Evolutionary conservation across 2,113 vertebrate genomes (phyloP).

Genomic region (Trinectes maculatus): DNA sequence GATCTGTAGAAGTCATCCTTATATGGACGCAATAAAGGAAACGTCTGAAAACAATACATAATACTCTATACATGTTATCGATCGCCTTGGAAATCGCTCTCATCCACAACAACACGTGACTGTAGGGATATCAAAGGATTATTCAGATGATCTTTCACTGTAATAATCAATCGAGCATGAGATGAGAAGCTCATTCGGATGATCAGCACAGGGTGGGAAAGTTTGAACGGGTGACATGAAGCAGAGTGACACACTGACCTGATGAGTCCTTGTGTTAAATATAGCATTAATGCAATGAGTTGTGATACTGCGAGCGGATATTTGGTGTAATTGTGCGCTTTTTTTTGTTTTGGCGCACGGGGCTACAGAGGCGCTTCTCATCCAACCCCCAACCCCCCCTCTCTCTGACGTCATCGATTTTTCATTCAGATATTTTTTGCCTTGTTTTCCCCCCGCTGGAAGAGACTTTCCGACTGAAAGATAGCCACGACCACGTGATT

Average conservation of each 20-base stretch:
- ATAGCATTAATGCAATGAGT: not conserved
- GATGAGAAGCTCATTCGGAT: not conserved
- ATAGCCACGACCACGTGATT: not conserved
- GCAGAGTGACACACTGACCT: constrained; percentile 23
- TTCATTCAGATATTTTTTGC: constrained; percentile 56
- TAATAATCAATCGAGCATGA: not conserved
- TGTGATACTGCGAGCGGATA: not conserved
- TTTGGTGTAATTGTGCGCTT: constrained; percentile 35
- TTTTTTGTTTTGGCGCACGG: constrained; percentile 46
- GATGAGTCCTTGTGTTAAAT: not conserved
- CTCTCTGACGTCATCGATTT: constrained; percentile 68
- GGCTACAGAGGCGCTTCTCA: constrained; percentile 39
- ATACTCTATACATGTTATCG: not conserved
- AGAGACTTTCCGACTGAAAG: not conserved
- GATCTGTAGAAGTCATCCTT: not conserved
- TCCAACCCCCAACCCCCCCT: constrained; percentile 4
- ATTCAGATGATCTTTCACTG: not conserved
- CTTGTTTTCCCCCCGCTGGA: constrained; percentile 27
- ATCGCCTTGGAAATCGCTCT: not conserved
- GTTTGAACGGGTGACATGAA: not conserved
- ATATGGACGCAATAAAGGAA: not conserved
- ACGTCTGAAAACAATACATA: not conserved
- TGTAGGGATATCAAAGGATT: not conserved
- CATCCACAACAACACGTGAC: no score
- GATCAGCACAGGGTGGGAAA: not conserved